A percentile compares a stretch with the other conserved stretches of the same genome.
phyloP scores from a whole-genome alignment of 2,888 invertebrate genomes.

The Glyphotaelius pellucidus region DNA sequence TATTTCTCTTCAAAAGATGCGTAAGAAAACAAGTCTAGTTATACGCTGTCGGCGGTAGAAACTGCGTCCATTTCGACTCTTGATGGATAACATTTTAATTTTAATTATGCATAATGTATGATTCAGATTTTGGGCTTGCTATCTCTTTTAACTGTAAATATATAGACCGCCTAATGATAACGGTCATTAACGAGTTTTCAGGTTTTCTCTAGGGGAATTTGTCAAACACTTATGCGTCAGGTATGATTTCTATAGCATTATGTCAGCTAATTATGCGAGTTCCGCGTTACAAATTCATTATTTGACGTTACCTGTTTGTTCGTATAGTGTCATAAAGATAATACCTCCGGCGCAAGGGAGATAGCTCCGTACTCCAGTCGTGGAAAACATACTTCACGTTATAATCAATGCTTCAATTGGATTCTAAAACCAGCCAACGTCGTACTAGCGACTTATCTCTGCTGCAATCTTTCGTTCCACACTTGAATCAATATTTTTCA shows the following conservation, averaged over 20 bases:
- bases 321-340: conserved; percentile 2
- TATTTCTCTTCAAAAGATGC: background rate
- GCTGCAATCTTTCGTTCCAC: background rate
- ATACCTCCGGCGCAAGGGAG: background rate
- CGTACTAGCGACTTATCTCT: background rate
- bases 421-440: background rate
- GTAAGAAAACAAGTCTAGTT: background rate
- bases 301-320: background rate
- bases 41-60: background rate
- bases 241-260: background rate
- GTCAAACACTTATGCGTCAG: background rate
- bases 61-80: background rate
- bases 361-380: background rate
- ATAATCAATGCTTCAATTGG: background rate
- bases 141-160: background rate
- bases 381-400: background rate
- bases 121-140: background rate
- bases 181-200: background rate
- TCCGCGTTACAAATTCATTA: background rate
- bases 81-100: background rate
- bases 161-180: background rate
- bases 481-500: background rate
- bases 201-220: background rate
- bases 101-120: background rate
- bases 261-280: background rate